Base-by-base conservation (phyloP, 1,140 invertebrate species). In the Drosophila funebris region DNA sequence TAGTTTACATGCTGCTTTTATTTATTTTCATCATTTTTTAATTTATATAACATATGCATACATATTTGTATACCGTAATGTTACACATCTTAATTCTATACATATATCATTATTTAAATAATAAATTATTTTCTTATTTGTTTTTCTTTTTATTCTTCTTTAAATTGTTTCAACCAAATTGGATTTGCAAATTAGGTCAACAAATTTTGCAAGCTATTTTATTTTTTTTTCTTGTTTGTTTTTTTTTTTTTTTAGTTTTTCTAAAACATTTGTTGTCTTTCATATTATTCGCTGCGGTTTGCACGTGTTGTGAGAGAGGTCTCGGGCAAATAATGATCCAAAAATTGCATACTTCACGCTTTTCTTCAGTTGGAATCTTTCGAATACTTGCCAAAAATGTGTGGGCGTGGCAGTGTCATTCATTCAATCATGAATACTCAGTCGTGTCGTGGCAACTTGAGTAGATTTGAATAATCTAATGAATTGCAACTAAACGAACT, bases 21-120 rank as follows among this genome's bases (percentile, higher is more conserved):
- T 76, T 76, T 76, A 31, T 76, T 76, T 76, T 46, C 36, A 56
- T 67, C 56, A 46, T 63, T 74, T 75, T 78, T 77, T 64, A 62
- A 83, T 78, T 71, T 80, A 75, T 84, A 70, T 80, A 85, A 85
- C 80, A 84, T 70, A 69, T 72, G 67, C 63, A 77, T 75, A 78
- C 73, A 73, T 71, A 52, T 57, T 31, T 76, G 84, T 80, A 80
- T 75, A 62, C 48, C 60, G 37, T 78, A 64, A 76, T 84, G 76
- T 81, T 85, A 87, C 31, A 56, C 69, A 50, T 39, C 84, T 88
- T 88, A 78, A 14, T 66, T 29, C 63, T 82, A 71, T 52, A 43
- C 44, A 48, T 48, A 27, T 72, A 78, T 69, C 44, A 70, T 78
- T 62, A 66, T 54, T 69, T 53, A 58, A 78, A 76, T 78, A 68